These are phyloP conservation scores for Pyrrhopygopsis socrates DNA, from an alignment of 2,888 invertebrate species.

Conservation along the genomic window DNA sequence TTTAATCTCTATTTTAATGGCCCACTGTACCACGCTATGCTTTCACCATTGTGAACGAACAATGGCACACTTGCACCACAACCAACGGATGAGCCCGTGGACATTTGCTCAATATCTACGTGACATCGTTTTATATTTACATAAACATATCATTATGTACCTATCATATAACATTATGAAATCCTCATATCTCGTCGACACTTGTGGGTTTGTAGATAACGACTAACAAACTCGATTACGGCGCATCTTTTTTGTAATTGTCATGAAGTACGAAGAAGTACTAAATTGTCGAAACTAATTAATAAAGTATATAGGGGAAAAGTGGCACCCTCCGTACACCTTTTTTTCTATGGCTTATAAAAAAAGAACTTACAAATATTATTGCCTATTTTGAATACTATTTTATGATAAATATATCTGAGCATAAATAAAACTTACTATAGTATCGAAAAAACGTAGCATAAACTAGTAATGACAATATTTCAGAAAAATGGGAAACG, in stretches of 20 bases:
- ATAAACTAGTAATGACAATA: constrained; percentile 44
- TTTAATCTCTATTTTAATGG: constrained; percentile 32
- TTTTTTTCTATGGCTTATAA: too few relatives aligned
- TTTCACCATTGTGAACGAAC: constrained; percentile 94
- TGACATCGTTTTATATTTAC: constrained; percentile 48
- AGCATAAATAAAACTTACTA: too few relatives aligned
- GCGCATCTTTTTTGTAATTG: too few relatives aligned
- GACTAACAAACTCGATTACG: neutral
- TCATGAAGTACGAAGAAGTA: too few relatives aligned
- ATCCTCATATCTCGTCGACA: neutral
- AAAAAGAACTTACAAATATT: too few relatives aligned
- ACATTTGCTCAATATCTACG: constrained; percentile 39
- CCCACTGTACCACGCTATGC: constrained; percentile 81
- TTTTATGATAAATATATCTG: too few relatives aligned
- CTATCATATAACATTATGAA: constrained; percentile 13
- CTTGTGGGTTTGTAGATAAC: neutral
- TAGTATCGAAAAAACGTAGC: too few relatives aligned
- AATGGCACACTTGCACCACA: constrained; percentile 92
- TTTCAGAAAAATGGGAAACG: too few relatives aligned
- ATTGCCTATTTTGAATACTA: too few relatives aligned
- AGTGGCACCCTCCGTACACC: too few relatives aligned
- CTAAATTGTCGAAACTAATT: too few relatives aligned
- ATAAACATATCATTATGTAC: neutral
- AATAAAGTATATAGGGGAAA: too few relatives aligned
- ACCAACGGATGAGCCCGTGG: constrained; percentile 78